Evolutionary conservation across 2,888 invertebrate genomes (phyloP), one percentile per base, ranked within the genome.

Genomic region (Craniophora ligustri): DNA sequence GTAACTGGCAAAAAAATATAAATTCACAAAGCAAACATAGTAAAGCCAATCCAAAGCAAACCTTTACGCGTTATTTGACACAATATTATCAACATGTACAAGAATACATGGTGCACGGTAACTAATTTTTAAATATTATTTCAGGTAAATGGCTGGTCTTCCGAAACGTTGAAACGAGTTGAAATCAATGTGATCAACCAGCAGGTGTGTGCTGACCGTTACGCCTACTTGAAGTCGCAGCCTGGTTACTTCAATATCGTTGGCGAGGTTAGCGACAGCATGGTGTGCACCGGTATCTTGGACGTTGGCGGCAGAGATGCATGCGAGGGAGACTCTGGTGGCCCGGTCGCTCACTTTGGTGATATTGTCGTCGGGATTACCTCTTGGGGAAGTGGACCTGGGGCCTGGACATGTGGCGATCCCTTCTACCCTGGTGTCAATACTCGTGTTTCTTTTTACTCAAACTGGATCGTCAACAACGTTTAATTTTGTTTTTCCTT

Each of bases 321-420:
- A 5, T 91, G 91, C 72, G 87, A 92, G 78, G 94, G 93, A n/a
- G 94, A 94, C 82, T 90, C 91, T 44, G 94, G 94, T 7, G 94
- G 94, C 14, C 94, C 94, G n/a, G 77, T 94, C 2, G 36, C 32
- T 10, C 81, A 88, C 75, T 63, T 78, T 19, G 78, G 84, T 16
- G 55, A 84, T 46, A 77, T 86, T 46, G 55, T 92, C 39, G 86
- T 93, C 59, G 94, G 94, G 13, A 67, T 94, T 60, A 87, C 88
- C 8, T 94, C 94, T 18, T 94, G 93, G 89, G 93, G 93, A n/a
- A n/a, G n/a, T n/a, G n/a, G n/a, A n/a, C n/a, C n/a, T n/a, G n/a
- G n/a, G n/a, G n/a, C n/a, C 65, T 87, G 76, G 62, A 81, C 86
- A 13, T 94, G 94, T 69, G 94, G 89, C 4, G 72, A 89, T 57